Evolutionary conservation across 2,888 invertebrate genomes (phyloP), one percentile per base, ranked within the genome.

Genomic region (Tetropium fuscum): DNA sequence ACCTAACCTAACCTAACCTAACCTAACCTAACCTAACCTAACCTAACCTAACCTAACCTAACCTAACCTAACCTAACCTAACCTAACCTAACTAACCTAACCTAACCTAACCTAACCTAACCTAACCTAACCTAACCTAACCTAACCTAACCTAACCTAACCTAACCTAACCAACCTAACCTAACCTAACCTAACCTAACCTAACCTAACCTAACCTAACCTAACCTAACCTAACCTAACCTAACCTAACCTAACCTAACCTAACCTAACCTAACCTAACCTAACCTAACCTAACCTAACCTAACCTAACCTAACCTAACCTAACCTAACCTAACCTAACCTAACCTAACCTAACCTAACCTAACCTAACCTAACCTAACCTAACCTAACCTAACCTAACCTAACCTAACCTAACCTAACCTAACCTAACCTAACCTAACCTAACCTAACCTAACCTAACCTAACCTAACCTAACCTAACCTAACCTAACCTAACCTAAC

Each of bases 261-360:
- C 34, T 34, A 34, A 34, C 34, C 34, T 34, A 34, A 34, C 34
- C 34, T 34, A 34, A 34, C 34, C 34, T 34, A 34, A 34, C 34
- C 34, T 34, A 34, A 34, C 34, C 34, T 34, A 34, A 34, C 34
- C 34, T 34, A 34, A 34, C 34, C 34, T 41, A 41, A 41, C 20
- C 41, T 41, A 41, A 41, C 41, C 20, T 20, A 41, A 41, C 41
- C 41, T 41, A 41, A 41, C 47, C 53, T 53, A 41, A 59, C 58
- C 49, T 44, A 53, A 34, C 34, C 34, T 34, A 34, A 34, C 34
- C 34, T 43, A 49, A 53, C 60, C 53, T 49, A 58, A 47, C 30
- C 47, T 16, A 47, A 47, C 47, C 30, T 15, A 47, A 47, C 30
- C 47, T 32, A 47, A 47, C 30, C 47, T 30, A 47, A 47, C 47